phyloP scores from a whole-genome alignment of 2,113 vertebrate genomes.

The Halichoerus grypus region DNA sequence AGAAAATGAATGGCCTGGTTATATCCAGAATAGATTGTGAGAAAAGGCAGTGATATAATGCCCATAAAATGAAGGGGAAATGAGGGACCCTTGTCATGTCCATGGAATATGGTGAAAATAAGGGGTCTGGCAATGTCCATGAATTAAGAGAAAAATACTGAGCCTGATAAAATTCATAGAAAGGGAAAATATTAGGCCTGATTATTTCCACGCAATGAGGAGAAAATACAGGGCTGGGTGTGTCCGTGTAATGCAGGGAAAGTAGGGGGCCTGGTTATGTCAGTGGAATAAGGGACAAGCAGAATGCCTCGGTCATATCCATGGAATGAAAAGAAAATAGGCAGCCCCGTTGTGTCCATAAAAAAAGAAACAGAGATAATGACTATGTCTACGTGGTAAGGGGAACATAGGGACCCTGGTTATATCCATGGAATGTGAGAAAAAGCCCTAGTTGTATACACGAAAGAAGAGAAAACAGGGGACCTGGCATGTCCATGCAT shows the following conservation, averaged over 20 bases:
- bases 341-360: neutral
- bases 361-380: neutral
- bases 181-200: neutral
- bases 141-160: neutral
- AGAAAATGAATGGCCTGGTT: neutral
- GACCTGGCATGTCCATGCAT: neutral
- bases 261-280: neutral
- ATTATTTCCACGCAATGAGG: neutral
- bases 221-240: neutral
- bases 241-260: neutral
- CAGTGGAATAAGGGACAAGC: neutral
- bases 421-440: neutral
- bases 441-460: neutral
- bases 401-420: neutral
- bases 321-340: neutral
- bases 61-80: neutral
- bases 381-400: neutral
- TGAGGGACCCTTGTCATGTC: too few relatives aligned
- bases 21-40: neutral
- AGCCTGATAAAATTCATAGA: neutral
- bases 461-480: neutral
- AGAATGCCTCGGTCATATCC: neutral
- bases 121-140: neutral
- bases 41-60: neutral
- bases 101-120: neutral